Base-by-base conservation (phyloP, 2,888 invertebrate genomes). In the Drosophila maculinotata region DNA sequence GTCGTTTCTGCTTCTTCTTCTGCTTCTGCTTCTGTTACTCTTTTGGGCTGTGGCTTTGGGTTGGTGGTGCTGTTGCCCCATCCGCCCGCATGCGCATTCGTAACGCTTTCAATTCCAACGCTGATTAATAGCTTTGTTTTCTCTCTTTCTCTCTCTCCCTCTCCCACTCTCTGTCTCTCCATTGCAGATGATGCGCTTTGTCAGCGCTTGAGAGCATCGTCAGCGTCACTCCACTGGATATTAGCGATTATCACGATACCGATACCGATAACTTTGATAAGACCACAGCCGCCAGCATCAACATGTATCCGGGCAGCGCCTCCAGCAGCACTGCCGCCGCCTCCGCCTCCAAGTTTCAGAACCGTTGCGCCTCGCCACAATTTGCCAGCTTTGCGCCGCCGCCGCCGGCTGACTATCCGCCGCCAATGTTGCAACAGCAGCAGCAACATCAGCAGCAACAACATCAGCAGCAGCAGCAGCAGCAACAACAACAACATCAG, bases 361-460 rank as follows among this genome's bases (percentile, higher is more conserved):
- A 90, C 60, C 87, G 90, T 57, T 90, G 91, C 57, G 86, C 89
- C 47, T 92, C 92, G 67, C 92, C 93, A 58, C 92, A 93, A 60
- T 92, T 92, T 92, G 93, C 95, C 92, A 95, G 94, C 92, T 95
- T 96, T 92, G 94, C 95, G 74, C 95, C 69, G 15, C 80, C 80
- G 5, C 95, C 95, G 69, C 95, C 95, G 81, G 94, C 95, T 76
- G 94, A 95, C 67, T 95, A 95, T 91, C 95, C 95, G 70, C 94
- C 75, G 10, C 63, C 60, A n/a, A 45, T 30, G 9, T 1, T 52
- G 30, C 67, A 77, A 6, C 64, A 63, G 7, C 62, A 51, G 10
- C 64, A 53, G 10, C 47, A 95, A 67, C 62, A 54, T 1, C 93
- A 45, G 52, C 58, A 54, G 39, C 65, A 53, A 73, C 95, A 54